phyloP scores from a whole-genome alignment of 2,797 vertebrate species.

The Lepilemur ruficaudatus region DNA sequence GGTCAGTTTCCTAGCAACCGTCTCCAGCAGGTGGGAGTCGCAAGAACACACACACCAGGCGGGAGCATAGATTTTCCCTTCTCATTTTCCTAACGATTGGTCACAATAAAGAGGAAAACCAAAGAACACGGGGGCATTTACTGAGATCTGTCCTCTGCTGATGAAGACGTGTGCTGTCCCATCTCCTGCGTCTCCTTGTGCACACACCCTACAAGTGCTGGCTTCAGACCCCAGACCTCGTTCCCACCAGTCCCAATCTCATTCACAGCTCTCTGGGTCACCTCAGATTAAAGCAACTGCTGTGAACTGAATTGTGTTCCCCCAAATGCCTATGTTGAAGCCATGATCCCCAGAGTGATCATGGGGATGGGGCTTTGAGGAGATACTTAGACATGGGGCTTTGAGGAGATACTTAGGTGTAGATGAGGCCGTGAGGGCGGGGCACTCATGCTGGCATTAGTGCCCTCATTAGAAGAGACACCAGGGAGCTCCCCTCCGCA shows the following conservation, averaged over 20 bases:
- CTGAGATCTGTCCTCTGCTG: background rate
- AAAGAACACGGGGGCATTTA: background rate
- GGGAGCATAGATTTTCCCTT: background rate
- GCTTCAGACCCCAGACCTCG: background rate
- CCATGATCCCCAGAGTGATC: background rate
- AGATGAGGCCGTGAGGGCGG: background rate
- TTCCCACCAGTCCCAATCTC: too few relatives aligned
- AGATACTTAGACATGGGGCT: background rate
- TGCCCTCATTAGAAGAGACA: background rate
- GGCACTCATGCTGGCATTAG: background rate
- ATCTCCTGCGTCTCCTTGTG: rapidly evolving
- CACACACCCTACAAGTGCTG: too few relatives aligned
- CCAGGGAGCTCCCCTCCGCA: too few relatives aligned
- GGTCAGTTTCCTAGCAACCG: background rate
- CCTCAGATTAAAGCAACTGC: background rate
- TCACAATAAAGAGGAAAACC: background rate
- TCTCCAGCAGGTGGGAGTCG: background rate
- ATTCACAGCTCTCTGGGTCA: background rate
- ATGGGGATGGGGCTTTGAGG: too few relatives aligned
- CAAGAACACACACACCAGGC: background rate
- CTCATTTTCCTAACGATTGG: background rate
- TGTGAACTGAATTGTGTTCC: background rate
- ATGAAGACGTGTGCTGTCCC: background rate
- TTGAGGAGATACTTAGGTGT: too few relatives aligned
- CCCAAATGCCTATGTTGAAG: background rate